Evolutionary conservation across 2,888 invertebrate species (phyloP), one percentile per base, ranked within the genome.

Genomic region (Plutella xylostella): DNA sequence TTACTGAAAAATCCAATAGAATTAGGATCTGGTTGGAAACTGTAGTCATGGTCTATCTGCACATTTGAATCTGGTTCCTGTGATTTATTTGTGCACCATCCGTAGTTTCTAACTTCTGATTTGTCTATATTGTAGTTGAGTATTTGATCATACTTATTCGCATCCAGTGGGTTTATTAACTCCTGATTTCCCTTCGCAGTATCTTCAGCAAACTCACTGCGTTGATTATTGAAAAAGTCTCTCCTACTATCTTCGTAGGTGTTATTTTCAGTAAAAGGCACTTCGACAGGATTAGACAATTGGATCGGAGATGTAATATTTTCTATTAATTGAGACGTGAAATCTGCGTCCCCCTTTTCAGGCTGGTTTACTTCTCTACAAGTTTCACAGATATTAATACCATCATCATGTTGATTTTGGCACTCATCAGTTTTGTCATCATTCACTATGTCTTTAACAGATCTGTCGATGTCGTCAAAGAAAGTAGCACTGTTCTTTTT

Each of bases 251-350:
- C 43, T 61, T 54, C n/a, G 50, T 51, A 4, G 25, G 43, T 55
- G 48, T 53, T 49, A 35, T 42, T 55, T 50, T 69, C 72, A 31
- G 65, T 50, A 1, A 77, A 48, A 3, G 65, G 63, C 3, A 61
- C 72, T 60, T 68, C 73, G 12, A 80, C 73, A 2, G 80, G 65
- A 53, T 82, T 76, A 0, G 61, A 64, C n/a, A 80, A 58, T 45
- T 73, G 77, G 52, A 82, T 72, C 2, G 70, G 76, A 3, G 79
- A 67, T 28, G 68, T 79, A 30, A 83, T 72, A 48, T 83, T 82
- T 53, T 80, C 76, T 42, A 82, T 79, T 11, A 83, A 50, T 40
- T 82, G 70, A 12, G 59, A 53, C 1, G 82, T 83, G 11, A 80
- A 57, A 54, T 77, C 66, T 4, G 51, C 48, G 46, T 56, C 60